A percentile compares a stretch with the other conserved stretches of the same genome.
These are phyloP conservation scores for Cheilosia impressa DNA, from an alignment of 2,888 invertebrate genomes.

Conservation along the genomic window DNA sequence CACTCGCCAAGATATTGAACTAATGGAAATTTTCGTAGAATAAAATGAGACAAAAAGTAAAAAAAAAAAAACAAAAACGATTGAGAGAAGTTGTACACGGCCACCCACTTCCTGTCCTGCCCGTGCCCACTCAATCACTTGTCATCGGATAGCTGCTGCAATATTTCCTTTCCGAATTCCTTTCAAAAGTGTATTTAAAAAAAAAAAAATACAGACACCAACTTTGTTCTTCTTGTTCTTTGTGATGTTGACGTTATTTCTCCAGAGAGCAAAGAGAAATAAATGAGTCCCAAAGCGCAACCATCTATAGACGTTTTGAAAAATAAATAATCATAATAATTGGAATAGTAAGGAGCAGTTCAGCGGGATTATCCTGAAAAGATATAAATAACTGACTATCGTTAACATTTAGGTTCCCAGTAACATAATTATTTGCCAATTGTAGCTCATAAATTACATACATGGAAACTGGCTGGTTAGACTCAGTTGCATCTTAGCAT, in stretches of 20 bases:
- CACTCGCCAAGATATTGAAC: conserved; percentile 53
- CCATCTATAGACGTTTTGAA: conserved; percentile 40
- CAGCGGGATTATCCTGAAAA: neutral
- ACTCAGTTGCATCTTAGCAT: too few relatives aligned
- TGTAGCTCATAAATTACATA: too few relatives aligned
- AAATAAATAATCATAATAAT: conserved; percentile 41
- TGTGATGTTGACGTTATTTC: conserved; percentile 40
- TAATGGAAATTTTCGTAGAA: conserved; percentile 69
- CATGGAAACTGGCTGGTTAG: too few relatives aligned
- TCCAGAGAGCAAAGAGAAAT: conserved; percentile 27
- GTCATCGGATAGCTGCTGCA: conserved; percentile 63
- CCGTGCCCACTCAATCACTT: conserved; percentile 48
- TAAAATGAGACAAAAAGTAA: conserved; percentile 39
- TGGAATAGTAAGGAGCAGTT: neutral
- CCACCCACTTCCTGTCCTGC: conserved; percentile 3
- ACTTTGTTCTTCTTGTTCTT: conserved; percentile 27
- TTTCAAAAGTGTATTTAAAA: conserved; percentile 17
- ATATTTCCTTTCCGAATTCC: conserved; percentile 52
- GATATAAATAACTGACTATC: too few relatives aligned
- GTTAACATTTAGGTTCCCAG: too few relatives aligned
- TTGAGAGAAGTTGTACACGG: conserved; percentile 35
- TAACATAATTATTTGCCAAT: too few relatives aligned
- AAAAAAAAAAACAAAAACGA: conserved; percentile 31
- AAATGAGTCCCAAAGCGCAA: conserved; percentile 45
- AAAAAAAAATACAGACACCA: conserved; percentile 15